Conservation (phyloP, 2,797 vertebrate species). For the Platalea minor region DNA sequence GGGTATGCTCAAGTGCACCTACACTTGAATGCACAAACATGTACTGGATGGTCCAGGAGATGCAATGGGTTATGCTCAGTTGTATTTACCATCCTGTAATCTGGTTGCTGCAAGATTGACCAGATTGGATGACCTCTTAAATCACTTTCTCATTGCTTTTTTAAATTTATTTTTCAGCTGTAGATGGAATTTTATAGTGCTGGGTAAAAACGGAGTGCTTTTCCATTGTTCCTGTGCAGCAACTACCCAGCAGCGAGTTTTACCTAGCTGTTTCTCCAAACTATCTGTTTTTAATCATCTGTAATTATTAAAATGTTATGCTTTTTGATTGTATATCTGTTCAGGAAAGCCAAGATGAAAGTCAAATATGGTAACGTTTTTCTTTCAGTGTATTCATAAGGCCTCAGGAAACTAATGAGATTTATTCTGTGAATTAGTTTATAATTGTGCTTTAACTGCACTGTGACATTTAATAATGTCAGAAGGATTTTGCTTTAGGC, state of each 20-base stretch:
- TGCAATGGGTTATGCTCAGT: background rate
- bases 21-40: rapidly evolving
- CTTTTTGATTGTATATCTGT: conserved; percentile 20
- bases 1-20: background rate
- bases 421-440: conserved; percentile 79
- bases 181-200: background rate
- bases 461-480: conserved; percentile 79
- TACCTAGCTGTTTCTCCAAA: background rate
- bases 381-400: conserved; percentile 68
- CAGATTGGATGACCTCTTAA: background rate
- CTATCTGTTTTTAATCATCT: conserved; percentile 21
- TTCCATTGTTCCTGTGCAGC: background rate
- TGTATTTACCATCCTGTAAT: background rate
- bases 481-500: conserved; percentile 77
- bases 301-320: conserved; percentile 51
- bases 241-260: background rate
- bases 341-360: conserved; percentile 60
- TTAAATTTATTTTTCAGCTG: background rate
- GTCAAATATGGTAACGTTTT: conserved; percentile 56
- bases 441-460: conserved; percentile 77
- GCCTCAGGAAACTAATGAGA: conserved; percentile 73
- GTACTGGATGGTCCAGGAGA: rapidly evolving
- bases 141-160: background rate
- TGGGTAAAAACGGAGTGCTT: background rate
- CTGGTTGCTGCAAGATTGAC: background rate